Evolutionary conservation across 2,888 invertebrate species (phyloP).

Genomic region (Portevinia maculata): DNA sequence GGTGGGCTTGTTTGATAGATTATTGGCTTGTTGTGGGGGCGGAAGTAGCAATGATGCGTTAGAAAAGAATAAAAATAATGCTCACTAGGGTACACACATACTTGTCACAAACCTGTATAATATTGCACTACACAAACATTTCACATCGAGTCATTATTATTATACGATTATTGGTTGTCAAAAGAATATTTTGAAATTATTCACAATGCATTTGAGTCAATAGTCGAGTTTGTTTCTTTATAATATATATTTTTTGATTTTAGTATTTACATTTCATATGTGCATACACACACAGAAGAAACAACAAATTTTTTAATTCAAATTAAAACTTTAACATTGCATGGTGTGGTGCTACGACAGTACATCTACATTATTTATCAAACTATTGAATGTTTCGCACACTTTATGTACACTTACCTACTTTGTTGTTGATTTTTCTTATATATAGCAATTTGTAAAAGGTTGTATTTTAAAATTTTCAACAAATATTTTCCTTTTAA

Average conservation of each 20-base stretch:
- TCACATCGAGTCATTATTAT: slow-evolving; percentile 13
- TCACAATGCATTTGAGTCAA: slow-evolving; percentile 5
- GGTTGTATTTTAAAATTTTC: slow-evolving; percentile 1
- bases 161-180: slow-evolving; percentile 16
- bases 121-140: slow-evolving; percentile 15
- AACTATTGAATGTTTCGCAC: slow-evolving; percentile 53
- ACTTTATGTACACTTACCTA: slow-evolving; percentile 21
- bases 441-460: background rate
- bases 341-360: slow-evolving; percentile 58
- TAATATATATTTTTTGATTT: slow-evolving; percentile 25
- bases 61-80: slow-evolving; percentile 58
- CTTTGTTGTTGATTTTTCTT: background rate
- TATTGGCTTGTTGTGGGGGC: slow-evolving; percentile 81
- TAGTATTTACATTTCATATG: background rate
- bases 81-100: slow-evolving; percentile 19
- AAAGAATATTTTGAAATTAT: background rate
- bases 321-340: slow-evolving; percentile 32
- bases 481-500: background rate
- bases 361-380: slow-evolving; percentile 38
- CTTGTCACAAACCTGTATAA: slow-evolving; percentile 3
- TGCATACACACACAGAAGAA: slow-evolving; percentile 10
- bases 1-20: slow-evolving; percentile 89
- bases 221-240: slow-evolving; percentile 25
- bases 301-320: slow-evolving; percentile 18
- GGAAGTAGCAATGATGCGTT: slow-evolving; percentile 70